phyloP scores from a whole-genome alignment of 2,797 vertebrate genomes.

The Enteromius anoplus region DNA sequence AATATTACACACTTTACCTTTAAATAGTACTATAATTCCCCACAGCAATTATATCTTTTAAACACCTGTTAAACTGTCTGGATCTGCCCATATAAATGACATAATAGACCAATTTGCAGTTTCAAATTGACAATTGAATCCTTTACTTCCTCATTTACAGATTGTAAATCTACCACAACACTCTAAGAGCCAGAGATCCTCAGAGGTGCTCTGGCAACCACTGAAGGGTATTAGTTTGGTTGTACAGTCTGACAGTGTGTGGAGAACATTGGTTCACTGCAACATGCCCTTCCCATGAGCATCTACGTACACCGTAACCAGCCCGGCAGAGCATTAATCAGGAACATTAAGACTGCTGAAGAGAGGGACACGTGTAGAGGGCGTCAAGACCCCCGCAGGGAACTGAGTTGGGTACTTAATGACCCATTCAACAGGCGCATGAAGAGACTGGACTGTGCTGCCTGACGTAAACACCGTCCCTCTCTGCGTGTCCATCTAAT shows the following conservation, averaged over 20 bases:
- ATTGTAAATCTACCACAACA: conserved; percentile 4
- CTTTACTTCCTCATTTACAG: conserved; percentile 1
- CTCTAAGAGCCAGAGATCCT: not conserved
- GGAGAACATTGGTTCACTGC: not conserved
- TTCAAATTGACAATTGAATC: not conserved
- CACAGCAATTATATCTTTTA: conserved; percentile 28
- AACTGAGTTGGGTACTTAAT: conserved; percentile 43
- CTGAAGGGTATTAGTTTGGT: not conserved
- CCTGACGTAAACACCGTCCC: conserved; percentile 4
- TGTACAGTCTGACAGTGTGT: not conserved
- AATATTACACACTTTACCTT: no score
- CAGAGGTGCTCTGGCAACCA: not conserved
- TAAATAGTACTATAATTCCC: not conserved
- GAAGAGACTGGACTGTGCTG: conserved; percentile 18
- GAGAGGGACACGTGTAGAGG: conserved; percentile 43
- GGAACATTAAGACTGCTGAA: conserved; percentile 60
- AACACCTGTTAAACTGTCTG: conserved; percentile 26
- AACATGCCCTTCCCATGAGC: conserved; percentile 58
- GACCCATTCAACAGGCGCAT: conserved; percentile 27
- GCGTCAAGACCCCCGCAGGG: conserved; percentile 38
- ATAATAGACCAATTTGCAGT: conserved; percentile 26
- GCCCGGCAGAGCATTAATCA: conserved; percentile 64
- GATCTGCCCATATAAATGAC: conserved; percentile 14
- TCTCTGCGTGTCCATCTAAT: conserved; percentile 31
- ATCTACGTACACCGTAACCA: conserved; percentile 39